Percentiles rank a stretch among this genome's conserved stretches.
These are phyloP conservation scores for Boleophthalmus pectinirostris DNA, from an alignment of 2,113 vertebrate genomes.

Conservation along the genomic window DNA sequence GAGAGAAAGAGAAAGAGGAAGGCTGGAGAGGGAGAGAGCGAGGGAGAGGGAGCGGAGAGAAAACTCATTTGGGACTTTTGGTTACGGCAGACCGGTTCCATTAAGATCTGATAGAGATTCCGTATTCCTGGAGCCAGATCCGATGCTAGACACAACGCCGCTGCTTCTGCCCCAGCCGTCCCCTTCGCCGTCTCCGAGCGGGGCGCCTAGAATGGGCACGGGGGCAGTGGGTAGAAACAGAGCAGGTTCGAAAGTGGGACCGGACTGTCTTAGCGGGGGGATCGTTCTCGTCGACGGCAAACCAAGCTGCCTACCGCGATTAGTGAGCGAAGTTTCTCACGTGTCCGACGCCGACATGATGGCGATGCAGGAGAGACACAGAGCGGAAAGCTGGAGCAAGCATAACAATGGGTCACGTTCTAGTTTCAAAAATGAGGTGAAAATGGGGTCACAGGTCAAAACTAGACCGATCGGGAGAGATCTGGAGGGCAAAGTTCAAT, in stretches of 20 bases:
- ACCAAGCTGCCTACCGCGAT: slow-evolving; percentile 43
- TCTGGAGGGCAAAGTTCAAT: slow-evolving; percentile 64
- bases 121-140: slow-evolving; percentile 70
- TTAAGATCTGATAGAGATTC: slow-evolving; percentile 66
- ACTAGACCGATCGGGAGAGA: slow-evolving; percentile 53
- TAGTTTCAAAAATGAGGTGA: slow-evolving; percentile 50
- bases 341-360: slow-evolving; percentile 53
- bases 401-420: slow-evolving; percentile 50
- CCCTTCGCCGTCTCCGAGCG: slow-evolving; percentile 63
- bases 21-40: slow-evolving; percentile 67
- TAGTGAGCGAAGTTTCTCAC: slow-evolving; percentile 31
- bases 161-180: slow-evolving; percentile 67
- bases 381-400: slow-evolving; percentile 51
- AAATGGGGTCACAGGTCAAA: slow-evolving; percentile 63
- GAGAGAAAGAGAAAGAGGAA: slow-evolving; percentile 63
- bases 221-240: slow-evolving; percentile 66
- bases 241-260: slow-evolving; percentile 60
- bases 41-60: slow-evolving; percentile 65
- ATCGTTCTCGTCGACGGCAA: slow-evolving; percentile 58
- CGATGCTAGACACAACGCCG: slow-evolving; percentile 72
- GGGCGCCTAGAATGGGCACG: slow-evolving; percentile 69
- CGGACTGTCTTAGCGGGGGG: slow-evolving; percentile 42
- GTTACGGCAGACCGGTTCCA: slow-evolving; percentile 61
- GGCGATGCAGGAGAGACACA: slow-evolving; percentile 43
- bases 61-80: slow-evolving; percentile 68